Conservation (phyloP, 2,888 invertebrate genomes). For the Macrosiphum euphorbiae region DNA sequence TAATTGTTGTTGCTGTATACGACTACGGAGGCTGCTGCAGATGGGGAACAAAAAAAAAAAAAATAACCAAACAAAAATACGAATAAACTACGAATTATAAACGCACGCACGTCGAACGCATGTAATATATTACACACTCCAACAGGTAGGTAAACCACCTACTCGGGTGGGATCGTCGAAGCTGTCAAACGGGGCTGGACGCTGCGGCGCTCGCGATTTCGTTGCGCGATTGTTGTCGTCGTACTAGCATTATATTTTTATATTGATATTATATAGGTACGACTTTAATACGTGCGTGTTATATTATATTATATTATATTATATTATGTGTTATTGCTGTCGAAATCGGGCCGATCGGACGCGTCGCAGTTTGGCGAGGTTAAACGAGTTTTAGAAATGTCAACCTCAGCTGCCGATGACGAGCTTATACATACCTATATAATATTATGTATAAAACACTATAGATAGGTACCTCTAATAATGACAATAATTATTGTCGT, state of each 20-base stretch:
- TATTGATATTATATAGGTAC: no score
- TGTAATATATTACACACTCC: neutral
- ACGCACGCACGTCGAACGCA: neutral
- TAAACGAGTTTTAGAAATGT: slow-evolving; percentile 30
- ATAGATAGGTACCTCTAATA: neutral
- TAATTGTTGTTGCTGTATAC: neutral
- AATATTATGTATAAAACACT: neutral
- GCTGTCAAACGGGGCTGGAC: no score
- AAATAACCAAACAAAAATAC: neutral
- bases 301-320: no score
- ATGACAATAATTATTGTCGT: slow-evolving; percentile 10
- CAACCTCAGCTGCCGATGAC: neutral
- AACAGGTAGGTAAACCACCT: no score
- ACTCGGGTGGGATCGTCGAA: no score
- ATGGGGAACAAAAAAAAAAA: neutral
- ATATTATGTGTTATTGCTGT: neutral
- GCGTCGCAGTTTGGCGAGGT: neutral
- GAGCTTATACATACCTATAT: neutral
- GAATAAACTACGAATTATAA: slow-evolving; percentile 28
- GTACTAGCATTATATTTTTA: no score
- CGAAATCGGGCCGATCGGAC: slow-evolving; percentile 11
- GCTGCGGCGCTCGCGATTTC: no score
- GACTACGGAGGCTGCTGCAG: neutral
- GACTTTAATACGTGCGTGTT: no score
- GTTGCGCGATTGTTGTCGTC: neutral